A percentile compares a stretch with the other conserved stretches of the same genome.
Conservation (phyloP, 2,797 vertebrate genomes). For the Hydrophis major region DNA sequence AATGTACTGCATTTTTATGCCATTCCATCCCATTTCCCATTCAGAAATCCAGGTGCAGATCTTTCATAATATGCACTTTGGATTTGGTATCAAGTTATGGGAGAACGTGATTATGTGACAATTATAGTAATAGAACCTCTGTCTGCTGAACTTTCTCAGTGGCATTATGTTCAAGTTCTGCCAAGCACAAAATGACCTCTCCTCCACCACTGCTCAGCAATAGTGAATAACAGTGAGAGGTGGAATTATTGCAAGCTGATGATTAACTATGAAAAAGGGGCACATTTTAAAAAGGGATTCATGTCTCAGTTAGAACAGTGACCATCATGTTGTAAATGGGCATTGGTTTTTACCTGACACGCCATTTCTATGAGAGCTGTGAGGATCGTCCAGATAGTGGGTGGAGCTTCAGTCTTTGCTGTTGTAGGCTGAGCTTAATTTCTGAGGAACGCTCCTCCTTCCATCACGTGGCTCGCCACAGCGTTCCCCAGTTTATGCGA, state of each 20-base stretch:
- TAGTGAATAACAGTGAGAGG: constrained; percentile 35
- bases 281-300: fast-evolving
- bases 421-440: too few relatives aligned
- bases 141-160: constrained; percentile 48
- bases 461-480: too few relatives aligned
- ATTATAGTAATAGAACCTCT: constrained; percentile 52
- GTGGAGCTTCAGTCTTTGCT: too few relatives aligned
- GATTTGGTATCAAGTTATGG: constrained; percentile 47
- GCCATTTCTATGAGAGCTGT: too few relatives aligned
- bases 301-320: neutral
- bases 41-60: constrained; percentile 51
- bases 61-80: constrained; percentile 40
- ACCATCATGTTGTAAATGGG: neutral
- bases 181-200: constrained; percentile 53
- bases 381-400: too few relatives aligned
- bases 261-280: constrained; percentile 35
- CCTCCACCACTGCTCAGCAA: constrained; percentile 3
- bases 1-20: neutral
- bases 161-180: constrained; percentile 58
- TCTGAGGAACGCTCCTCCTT: too few relatives aligned
- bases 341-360: too few relatives aligned
- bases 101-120: constrained; percentile 35
- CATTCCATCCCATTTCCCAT: neutral
- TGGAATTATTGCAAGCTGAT: constrained; percentile 4
- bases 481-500: too few relatives aligned